phyloP scores from a whole-genome alignment of 2,113 vertebrate genomes.

The Bubalus kerabau region DNA sequence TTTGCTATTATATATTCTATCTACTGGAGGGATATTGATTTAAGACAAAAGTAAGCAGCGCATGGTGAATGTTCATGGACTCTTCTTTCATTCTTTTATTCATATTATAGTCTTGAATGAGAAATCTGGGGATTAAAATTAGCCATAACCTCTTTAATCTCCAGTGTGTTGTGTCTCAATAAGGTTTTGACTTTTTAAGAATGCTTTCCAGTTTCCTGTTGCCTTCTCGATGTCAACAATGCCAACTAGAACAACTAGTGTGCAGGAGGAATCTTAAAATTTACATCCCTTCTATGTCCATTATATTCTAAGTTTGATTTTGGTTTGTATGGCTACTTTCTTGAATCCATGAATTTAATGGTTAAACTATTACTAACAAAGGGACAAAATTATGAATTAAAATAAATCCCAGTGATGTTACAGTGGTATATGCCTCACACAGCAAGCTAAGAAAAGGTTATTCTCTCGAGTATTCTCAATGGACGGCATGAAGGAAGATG shows the following conservation, averaged over 20 bases:
- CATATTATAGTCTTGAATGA: neutral
- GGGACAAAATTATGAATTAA: neutral
- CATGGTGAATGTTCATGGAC: rapidly evolving
- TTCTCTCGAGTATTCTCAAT: neutral
- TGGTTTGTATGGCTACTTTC: neutral
- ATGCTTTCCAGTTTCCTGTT: neutral
- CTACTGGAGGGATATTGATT: neutral
- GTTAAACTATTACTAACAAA: neutral
- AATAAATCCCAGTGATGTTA: neutral
- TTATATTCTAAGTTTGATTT: neutral
- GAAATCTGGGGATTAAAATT: neutral
- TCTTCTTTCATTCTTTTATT: neutral
- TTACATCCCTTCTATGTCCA: neutral
- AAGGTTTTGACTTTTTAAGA: neutral
- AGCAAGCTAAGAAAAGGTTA: neutral
- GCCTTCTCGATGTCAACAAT: neutral
- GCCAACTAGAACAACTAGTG: neutral
- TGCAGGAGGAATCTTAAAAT: neutral
- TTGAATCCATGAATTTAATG: neutral
- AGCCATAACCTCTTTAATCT: neutral
- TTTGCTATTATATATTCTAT: neutral
- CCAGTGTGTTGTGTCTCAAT: neutral
- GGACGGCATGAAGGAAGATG: neutral
- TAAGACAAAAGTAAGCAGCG: neutral
- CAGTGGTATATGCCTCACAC: neutral